Evolutionary conservation across 2,113 vertebrate species (phyloP).

Genomic region (Datnioides undecimradiatus): DNA sequence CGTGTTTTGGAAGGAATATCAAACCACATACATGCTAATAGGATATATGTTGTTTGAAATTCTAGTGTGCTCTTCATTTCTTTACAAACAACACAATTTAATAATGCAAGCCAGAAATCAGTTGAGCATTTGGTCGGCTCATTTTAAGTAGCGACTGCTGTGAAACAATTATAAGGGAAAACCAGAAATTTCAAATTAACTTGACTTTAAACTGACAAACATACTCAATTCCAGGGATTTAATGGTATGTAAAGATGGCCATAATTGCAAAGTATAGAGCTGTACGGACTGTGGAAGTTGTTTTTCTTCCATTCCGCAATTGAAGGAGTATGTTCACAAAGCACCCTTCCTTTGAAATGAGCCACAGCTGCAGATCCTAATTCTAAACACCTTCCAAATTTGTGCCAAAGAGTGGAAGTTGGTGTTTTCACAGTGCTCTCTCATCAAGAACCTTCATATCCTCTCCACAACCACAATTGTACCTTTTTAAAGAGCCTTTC

Average conservation of each 20-base stretch:
- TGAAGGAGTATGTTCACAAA: neutral
- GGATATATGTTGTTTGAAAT: too few species aligned
- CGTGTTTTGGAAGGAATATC: too few species aligned
- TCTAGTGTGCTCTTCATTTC: too few species aligned
- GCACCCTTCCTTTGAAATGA: neutral
- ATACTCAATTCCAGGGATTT: neutral
- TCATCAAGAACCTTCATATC: neutral
- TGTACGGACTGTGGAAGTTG: neutral
- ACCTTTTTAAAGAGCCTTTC: neutral
- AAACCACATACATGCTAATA: too few species aligned
- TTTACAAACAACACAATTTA: neutral
- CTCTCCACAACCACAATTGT: neutral
- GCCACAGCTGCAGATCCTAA: neutral
- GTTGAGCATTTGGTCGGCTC: neutral
- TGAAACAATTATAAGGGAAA: too few species aligned
- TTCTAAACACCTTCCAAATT: neutral
- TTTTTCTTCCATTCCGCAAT: neutral
- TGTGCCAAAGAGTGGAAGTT: neutral
- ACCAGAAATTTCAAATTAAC: neutral
- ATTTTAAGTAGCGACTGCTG: too few species aligned
- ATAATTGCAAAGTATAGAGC: neutral
- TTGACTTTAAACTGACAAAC: neutral
- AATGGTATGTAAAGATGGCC: too few species aligned
- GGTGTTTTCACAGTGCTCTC: neutral
- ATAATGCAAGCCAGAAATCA: neutral